phyloP scores from a whole-genome alignment of 2,888 invertebrate species.

The Spialia ferax region DNA sequence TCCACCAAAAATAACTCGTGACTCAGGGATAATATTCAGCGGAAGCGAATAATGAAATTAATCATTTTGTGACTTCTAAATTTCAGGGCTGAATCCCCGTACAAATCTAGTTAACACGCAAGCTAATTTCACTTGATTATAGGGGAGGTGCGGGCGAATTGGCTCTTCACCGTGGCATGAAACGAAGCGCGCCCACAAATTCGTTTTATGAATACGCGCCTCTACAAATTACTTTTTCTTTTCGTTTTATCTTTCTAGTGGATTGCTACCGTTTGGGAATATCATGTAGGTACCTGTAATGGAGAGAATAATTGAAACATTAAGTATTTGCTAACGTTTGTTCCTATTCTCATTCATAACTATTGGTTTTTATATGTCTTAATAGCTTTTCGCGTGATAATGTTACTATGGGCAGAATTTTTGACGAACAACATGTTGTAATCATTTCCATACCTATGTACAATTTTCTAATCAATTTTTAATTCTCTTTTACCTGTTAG shows the following conservation, averaged over 20 bases:
- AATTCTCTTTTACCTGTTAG: too few relatives aligned
- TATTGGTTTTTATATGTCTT: too few relatives aligned
- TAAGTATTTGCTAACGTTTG: too few relatives aligned
- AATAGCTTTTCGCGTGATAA: too few relatives aligned
- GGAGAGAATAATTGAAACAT: too few relatives aligned
- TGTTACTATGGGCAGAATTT: too few relatives aligned
- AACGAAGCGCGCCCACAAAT: slow-evolving; percentile 18
- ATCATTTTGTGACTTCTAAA: slow-evolving; percentile 4
- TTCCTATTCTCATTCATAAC: too few relatives aligned
- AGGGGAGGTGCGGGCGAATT: slow-evolving; percentile 27
- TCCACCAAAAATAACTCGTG: not conserved
- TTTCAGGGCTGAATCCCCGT: not conserved
- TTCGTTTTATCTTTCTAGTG: not conserved
- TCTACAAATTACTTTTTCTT: slow-evolving; percentile 17
- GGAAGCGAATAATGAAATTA: not conserved
- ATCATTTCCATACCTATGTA: too few relatives aligned
- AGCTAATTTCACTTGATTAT: slow-evolving; percentile 35
- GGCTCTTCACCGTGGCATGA: slow-evolving; percentile 13
- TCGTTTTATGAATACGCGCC: slow-evolving; percentile 24
- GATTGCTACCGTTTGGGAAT: not conserved
- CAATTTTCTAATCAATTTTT: too few relatives aligned
- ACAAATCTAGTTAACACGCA: slow-evolving; percentile 20
- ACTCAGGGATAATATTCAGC: not conserved
- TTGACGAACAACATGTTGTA: too few relatives aligned
- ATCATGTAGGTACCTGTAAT: not conserved